A percentile compares a stretch with the other conserved stretches of the same genome.
These are phyloP conservation scores for Greenwoodochromis staneri DNA, from an alignment of 2,113 vertebrate species.

Conservation along the genomic window DNA sequence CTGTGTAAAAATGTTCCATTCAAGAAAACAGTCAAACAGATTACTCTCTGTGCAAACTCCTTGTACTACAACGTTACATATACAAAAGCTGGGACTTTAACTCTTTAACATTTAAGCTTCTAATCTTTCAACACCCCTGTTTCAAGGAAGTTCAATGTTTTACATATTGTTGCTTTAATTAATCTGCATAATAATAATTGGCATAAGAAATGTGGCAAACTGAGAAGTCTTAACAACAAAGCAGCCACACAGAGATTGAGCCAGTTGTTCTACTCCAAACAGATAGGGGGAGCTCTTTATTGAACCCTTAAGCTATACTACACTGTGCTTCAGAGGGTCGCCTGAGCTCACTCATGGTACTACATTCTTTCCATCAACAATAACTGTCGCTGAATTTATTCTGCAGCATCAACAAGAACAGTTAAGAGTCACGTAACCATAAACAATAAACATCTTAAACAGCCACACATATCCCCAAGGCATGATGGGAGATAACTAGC, in stretches of 20 bases:
- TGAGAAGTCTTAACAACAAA: background rate
- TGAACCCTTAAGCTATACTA: background rate
- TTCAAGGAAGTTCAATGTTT: background rate
- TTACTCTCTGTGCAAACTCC: background rate
- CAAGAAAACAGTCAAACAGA: background rate
- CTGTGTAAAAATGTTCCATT: background rate
- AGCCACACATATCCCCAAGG: background rate
- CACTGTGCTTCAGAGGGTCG: accelerated
- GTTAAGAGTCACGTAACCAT: background rate
- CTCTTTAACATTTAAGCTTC: background rate
- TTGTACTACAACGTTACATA: background rate
- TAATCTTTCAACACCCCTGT: background rate
- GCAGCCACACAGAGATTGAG: background rate
- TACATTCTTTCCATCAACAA: background rate
- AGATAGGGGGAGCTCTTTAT: background rate
- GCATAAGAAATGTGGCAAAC: background rate
- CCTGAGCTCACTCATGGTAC: background rate
- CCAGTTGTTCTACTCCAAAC: background rate
- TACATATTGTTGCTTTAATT: background rate
- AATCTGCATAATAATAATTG: background rate
- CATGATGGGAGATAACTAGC: background rate
- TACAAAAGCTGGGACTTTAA: background rate
- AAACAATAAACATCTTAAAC: background rate
- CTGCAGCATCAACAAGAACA: background rate
- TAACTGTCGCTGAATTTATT: background rate